phyloP scores from a whole-genome alignment of 2,888 invertebrate species.

The Perdita meconis region DNA sequence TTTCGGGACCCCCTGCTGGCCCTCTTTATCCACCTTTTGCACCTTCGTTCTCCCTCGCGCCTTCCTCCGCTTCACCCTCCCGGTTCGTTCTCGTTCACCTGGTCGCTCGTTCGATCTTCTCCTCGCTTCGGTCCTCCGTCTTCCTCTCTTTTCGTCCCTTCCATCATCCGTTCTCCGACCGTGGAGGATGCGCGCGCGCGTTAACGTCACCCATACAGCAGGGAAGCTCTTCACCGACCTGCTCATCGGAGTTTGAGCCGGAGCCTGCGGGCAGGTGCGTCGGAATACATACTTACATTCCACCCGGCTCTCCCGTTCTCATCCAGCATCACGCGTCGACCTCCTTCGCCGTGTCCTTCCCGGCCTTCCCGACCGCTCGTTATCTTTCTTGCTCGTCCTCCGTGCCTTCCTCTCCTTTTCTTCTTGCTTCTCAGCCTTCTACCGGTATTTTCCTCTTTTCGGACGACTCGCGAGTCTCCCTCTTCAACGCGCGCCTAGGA shows the following conservation, averaged over 20 bases:
- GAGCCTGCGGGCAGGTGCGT: slow-evolving; percentile 68
- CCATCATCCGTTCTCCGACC: slow-evolving; percentile 10
- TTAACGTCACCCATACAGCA: slow-evolving; percentile 56
- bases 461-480: neutral
- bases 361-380: slow-evolving; percentile 44
- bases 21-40: slow-evolving; percentile 22
- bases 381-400: slow-evolving; percentile 23
- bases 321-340: slow-evolving; percentile 65
- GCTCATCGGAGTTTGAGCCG: slow-evolving; percentile 53
- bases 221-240: slow-evolving; percentile 36
- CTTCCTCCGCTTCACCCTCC: neutral
- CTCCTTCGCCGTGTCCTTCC: slow-evolving; percentile 51
- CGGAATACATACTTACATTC: slow-evolving; percentile 66
- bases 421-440: slow-evolving; percentile 24
- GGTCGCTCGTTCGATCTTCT: neutral
- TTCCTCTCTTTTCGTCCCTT: neutral
- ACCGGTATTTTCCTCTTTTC: slow-evolving; percentile 35
- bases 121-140: neutral
- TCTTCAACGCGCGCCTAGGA: neutral
- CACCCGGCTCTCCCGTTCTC: slow-evolving; percentile 59
- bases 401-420: neutral
- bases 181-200: slow-evolving; percentile 2
- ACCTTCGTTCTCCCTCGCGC: neutral
- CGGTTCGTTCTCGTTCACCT: slow-evolving; percentile 1
- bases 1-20: slow-evolving; percentile 30